phyloP scores from a whole-genome alignment of 2,797 vertebrate genomes.

The Odontamblyopus lacepedii region DNA sequence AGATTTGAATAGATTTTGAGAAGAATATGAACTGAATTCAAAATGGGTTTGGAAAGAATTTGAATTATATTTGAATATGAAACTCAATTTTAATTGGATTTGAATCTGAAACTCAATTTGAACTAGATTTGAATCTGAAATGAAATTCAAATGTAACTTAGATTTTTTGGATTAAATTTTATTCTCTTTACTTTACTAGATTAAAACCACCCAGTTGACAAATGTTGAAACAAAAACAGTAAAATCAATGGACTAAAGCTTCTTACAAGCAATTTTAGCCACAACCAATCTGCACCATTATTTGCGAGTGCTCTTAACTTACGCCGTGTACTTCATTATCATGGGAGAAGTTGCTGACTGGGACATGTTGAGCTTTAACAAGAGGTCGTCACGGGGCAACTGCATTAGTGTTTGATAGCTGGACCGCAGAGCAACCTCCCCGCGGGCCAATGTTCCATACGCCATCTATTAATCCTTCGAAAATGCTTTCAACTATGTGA shows the following conservation, averaged over 20 bases:
- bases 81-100: neutral
- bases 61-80: neutral
- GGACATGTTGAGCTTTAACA: conserved; percentile 2
- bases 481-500: neutral
- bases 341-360: neutral
- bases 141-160: too few species aligned
- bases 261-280: neutral
- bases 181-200: neutral
- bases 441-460: neutral
- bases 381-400: neutral
- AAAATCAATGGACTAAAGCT: neutral
- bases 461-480: neutral
- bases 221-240: neutral
- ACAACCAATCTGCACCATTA: neutral
- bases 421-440: neutral
- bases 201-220: neutral
- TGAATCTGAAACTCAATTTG: neutral
- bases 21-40: neutral
- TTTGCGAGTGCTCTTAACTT: neutral
- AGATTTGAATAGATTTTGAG: neutral
- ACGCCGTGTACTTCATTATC: neutral
- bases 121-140: neutral
- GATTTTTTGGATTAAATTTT: neutral
- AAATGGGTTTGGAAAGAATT: neutral
- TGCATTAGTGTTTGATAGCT: neutral